Evolutionary conservation across 1,140 invertebrate genomes (phyloP).

Genomic region (Trinorchestia longiramus): DNA sequence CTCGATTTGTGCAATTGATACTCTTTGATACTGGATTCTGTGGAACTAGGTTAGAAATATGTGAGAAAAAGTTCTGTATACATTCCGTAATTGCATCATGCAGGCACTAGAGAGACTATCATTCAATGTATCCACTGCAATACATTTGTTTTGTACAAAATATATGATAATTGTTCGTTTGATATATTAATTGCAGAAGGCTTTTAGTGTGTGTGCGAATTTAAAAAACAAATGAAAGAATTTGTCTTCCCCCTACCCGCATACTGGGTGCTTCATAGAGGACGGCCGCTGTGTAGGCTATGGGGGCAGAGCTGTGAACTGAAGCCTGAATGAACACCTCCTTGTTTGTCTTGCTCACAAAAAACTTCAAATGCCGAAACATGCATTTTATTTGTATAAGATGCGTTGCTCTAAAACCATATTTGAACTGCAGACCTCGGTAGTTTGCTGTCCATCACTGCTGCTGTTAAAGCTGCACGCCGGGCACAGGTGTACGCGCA

Average conservation of each 20-base stretch:
- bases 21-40: background rate
- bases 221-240: background rate
- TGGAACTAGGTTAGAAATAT: background rate
- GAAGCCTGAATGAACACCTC: background rate
- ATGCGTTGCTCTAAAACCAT: background rate
- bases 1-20: background rate
- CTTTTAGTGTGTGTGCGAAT: background rate
- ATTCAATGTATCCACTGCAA: background rate
- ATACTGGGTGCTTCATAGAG: background rate
- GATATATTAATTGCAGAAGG: background rate
- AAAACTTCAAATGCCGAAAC: background rate
- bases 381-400: background rate
- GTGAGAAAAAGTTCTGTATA: background rate
- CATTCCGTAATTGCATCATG: background rate
- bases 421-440: background rate
- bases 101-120: background rate
- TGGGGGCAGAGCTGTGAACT: background rate
- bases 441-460: background rate
- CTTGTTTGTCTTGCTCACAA: background rate
- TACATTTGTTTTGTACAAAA: background rate
- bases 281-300: background rate
- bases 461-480: background rate
- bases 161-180: background rate
- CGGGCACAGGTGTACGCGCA: constrained; percentile 15
- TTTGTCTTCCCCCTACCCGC: background rate